A percentile compares a stretch with the other conserved stretches of the same genome.
Conservation (phyloP, 2,797 vertebrate genomes). For the Cossypha dichroa region DNA sequence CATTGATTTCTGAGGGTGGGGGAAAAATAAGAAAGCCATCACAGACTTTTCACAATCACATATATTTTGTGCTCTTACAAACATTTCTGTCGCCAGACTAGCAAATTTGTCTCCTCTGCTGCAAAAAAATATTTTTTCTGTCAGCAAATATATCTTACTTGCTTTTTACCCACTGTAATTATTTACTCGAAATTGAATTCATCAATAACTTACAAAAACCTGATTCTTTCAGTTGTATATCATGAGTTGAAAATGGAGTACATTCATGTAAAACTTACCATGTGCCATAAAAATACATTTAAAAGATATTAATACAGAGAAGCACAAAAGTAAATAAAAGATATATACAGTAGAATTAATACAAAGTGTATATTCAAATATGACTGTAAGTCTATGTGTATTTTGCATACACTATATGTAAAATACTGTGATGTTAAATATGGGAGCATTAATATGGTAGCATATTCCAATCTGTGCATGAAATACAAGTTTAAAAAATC, state of each 20-base stretch:
- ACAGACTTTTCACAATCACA: not conserved
- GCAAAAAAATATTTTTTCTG: not conserved
- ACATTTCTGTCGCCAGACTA: not conserved
- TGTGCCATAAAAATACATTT: not conserved
- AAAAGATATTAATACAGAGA: not conserved
- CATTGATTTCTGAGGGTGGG: not conserved
- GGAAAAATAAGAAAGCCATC: not conserved
- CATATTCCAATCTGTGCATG: not conserved
- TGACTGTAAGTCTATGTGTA: not conserved
- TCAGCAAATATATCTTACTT: not conserved
- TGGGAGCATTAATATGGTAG: not conserved
- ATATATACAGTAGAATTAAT: not conserved
- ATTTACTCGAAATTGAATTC: not conserved
- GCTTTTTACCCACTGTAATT: not conserved
- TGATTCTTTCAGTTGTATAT: not conserved
- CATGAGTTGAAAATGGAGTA: not conserved
- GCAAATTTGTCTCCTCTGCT: not conserved
- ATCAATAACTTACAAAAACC: not conserved
- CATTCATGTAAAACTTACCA: not conserved
- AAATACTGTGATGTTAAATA: not conserved
- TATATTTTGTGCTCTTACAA: not conserved
- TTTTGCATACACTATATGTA: not conserved
- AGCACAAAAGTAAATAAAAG: not conserved
- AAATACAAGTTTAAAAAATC: not conserved
- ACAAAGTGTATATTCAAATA: not conserved